Conservation (phyloP, 2,113 vertebrate genomes). For the Ageneiosus marmoratus region DNA sequence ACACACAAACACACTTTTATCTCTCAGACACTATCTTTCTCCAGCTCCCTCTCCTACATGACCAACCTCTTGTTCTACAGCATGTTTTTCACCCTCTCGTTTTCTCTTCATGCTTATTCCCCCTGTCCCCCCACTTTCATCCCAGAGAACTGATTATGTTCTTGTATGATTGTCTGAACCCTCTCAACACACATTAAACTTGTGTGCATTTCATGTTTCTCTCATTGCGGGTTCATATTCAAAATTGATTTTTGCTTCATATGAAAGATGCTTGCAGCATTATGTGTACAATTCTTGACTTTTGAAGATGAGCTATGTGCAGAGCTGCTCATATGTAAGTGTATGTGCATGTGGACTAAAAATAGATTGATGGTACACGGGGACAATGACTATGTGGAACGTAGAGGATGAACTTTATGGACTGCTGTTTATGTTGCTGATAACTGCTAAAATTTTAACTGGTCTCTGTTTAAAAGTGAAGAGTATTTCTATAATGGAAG, state of each 20-base stretch:
- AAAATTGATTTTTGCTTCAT: background rate
- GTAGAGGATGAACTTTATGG: conserved; percentile 75
- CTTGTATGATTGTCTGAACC: background rate
- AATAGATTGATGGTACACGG: conserved; percentile 14
- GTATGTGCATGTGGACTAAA: conserved; percentile 11
- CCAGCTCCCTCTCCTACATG: conserved; percentile 27
- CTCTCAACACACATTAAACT: background rate
- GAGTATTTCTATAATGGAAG: conserved; percentile 47
- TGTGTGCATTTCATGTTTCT: background rate
- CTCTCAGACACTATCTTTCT: conserved; percentile 25
- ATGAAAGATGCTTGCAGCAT: background rate
- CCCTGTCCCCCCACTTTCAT: no score
- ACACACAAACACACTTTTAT: conserved; percentile 10
- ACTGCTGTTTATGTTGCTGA: conserved; percentile 77
- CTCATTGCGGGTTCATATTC: no score
- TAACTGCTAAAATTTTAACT: conserved; percentile 76
- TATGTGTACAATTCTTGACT: background rate
- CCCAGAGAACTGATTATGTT: background rate
- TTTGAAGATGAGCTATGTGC: background rate
- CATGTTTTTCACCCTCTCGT: conserved; percentile 28
- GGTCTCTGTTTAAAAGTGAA: conserved; percentile 73
- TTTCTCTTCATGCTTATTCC: conserved; percentile 27
- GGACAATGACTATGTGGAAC: conserved; percentile 65
- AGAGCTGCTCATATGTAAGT: background rate
- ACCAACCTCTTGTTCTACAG: conserved; percentile 27